Conservation (phyloP, 2,113 vertebrate genomes). For the Sigmodon hispidus region DNA sequence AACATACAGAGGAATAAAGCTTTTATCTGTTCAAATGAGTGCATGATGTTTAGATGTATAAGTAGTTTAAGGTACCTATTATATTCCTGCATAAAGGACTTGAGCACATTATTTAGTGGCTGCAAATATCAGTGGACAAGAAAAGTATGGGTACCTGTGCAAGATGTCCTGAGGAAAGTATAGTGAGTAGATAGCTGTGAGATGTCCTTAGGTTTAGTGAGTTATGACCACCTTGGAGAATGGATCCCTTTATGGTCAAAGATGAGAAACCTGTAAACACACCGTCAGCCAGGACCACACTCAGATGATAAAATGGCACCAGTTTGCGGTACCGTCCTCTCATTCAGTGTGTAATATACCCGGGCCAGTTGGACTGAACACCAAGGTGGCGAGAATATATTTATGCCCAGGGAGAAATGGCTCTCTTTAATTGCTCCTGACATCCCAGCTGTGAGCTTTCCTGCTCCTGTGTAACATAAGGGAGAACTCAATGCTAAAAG, state of each 20-base stretch:
- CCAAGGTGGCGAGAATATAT: constrained; percentile 17
- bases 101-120: constrained; percentile 26
- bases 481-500: not conserved
- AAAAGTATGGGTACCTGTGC: not conserved
- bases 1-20: constrained; percentile 66
- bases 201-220: not conserved
- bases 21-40: constrained; percentile 66
- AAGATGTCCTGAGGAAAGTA: not conserved
- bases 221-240: not conserved
- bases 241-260: not conserved
- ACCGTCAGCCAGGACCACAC: not conserved
- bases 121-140: not conserved
- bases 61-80: constrained; percentile 32
- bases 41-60: constrained; percentile 46
- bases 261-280: not conserved
- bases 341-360: constrained; percentile 33
- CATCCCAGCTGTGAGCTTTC: not conserved
- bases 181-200: not conserved
- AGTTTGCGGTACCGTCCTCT: constrained; percentile 14
- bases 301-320: not conserved
- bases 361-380: constrained; percentile 44
- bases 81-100: constrained; percentile 50
- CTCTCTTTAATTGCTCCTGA: constrained; percentile 37
- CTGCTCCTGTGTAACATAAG: not conserved
- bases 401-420: constrained; percentile 40